phyloP scores from a whole-genome alignment of 2,797 vertebrate genomes.

The Oreortyx pictus region DNA sequence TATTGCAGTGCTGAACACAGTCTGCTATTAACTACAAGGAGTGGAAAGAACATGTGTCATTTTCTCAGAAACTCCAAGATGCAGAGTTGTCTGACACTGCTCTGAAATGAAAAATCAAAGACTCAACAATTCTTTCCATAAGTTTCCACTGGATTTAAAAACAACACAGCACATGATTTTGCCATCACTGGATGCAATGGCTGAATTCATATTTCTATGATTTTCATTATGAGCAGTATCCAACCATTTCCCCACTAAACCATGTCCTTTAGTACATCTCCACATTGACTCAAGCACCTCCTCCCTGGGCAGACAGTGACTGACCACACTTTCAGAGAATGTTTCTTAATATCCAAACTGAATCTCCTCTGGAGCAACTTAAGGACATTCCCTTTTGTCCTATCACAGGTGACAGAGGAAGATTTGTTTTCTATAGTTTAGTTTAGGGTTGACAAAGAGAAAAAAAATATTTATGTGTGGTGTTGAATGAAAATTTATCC shows the following conservation, averaged over 20 bases:
- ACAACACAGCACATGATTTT: neutral
- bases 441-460: neutral
- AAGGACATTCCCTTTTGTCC: too few species aligned
- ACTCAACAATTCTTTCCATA: neutral
- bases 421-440: neutral
- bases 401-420: neutral
- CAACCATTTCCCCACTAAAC: too few species aligned
- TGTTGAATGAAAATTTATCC: neutral
- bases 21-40: constrained; percentile 49
- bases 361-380: too few species aligned
- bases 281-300: too few species aligned
- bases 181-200: neutral
- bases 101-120: constrained; percentile 44
- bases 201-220: neutral
- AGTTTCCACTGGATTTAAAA: neutral
- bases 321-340: too few species aligned
- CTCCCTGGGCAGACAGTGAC: too few species aligned
- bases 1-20: neutral
- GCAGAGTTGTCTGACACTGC: neutral
- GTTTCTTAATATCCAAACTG: too few species aligned
- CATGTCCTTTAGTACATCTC: too few species aligned
- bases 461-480: neutral
- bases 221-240: neutral
- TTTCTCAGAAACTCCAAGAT: neutral
- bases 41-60: constrained; percentile 12